Evolutionary conservation across 2,797 vertebrate genomes (phyloP).

Genomic region (Leptatherina wallacei): DNA sequence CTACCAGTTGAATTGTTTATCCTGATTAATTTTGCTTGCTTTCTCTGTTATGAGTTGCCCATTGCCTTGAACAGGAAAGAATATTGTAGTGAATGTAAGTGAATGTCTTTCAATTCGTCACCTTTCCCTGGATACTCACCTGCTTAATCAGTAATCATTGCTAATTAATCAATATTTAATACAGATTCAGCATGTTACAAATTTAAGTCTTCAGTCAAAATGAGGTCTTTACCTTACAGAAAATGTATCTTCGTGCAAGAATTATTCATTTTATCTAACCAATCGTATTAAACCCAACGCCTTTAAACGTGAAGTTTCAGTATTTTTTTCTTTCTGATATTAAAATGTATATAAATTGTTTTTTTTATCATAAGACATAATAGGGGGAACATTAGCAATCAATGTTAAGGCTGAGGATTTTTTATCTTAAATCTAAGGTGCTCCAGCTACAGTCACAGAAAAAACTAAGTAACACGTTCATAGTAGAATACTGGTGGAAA

Average conservation of each 20-base stretch:
- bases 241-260: not conserved
- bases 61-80: not conserved
- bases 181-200: not conserved
- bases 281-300: not conserved
- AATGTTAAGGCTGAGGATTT: too few relatives aligned
- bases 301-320: not conserved
- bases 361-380: too few relatives aligned
- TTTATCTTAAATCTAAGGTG: too few relatives aligned
- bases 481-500: too few relatives aligned
- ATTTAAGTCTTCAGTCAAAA: not conserved
- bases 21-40: not conserved
- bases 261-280: not conserved
- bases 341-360: too few relatives aligned
- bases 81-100: not conserved
- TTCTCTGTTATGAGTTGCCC: not conserved
- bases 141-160: not conserved
- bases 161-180: not conserved
- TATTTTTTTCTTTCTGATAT: not conserved
- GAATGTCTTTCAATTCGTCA: not conserved
- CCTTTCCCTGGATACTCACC: not conserved
- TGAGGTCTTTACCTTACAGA: not conserved
- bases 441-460: too few relatives aligned
- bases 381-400: too few relatives aligned
- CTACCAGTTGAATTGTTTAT: not conserved
- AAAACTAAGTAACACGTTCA: too few relatives aligned